Conservation (phyloP, 2,888 invertebrate species). For the Tipula lateralis region DNA sequence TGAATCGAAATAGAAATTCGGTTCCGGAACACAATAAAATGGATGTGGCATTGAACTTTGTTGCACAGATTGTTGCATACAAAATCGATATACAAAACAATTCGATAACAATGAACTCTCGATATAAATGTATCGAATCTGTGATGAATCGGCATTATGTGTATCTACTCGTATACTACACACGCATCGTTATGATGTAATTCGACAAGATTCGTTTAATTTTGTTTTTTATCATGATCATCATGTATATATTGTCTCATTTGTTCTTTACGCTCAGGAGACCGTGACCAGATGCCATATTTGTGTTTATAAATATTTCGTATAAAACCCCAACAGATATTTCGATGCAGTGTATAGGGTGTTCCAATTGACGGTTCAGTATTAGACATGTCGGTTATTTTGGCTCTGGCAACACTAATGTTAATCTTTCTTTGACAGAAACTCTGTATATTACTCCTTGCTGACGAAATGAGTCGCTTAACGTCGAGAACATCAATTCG, state of each 20-base stretch:
- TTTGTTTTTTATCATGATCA: not conserved
- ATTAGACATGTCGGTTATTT: too few species aligned
- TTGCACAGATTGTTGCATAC: not conserved
- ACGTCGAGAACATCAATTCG: too few species aligned
- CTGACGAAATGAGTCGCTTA: too few species aligned
- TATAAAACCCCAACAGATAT: too few species aligned
- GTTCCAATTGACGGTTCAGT: too few species aligned
- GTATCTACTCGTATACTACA: not conserved
- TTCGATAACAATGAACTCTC: not conserved
- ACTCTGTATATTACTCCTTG: too few species aligned
- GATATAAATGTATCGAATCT: not conserved
- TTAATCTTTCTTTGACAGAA: too few species aligned
- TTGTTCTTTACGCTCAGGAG: constrained; percentile 19
- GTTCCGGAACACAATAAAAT: not conserved
- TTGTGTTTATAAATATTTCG: not conserved
- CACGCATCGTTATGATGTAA: not conserved
- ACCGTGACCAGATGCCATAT: not conserved
- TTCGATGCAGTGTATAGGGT: too few species aligned
- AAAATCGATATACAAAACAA: not conserved
- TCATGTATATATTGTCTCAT: not conserved
- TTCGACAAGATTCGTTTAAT: not conserved
- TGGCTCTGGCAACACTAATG: too few species aligned
- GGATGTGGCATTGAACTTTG: not conserved
- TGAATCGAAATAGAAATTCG: not conserved
- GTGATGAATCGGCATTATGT: not conserved